These are phyloP conservation scores for Parazoanthus atlanticus DNA, from an alignment of 92 coral and sea anemone genomes.

Conservation along the genomic window DNA sequence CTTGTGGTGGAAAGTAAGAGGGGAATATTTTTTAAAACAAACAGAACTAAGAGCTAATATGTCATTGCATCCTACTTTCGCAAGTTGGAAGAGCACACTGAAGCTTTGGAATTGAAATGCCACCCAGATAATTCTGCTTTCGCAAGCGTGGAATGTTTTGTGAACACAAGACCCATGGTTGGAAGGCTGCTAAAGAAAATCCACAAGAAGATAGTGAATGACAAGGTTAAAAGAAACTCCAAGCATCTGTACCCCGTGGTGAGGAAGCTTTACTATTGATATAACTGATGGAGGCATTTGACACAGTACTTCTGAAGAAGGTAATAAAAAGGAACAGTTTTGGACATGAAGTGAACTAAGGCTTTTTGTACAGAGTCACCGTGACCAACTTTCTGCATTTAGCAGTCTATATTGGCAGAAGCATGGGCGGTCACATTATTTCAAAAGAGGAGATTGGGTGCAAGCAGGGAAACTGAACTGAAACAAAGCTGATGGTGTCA, in stretches of 20 bases:
- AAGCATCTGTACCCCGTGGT: slow-evolving; percentile 36
- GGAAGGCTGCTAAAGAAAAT: background rate
- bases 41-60: background rate
- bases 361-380: background rate
- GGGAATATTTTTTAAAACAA: background rate
- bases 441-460: slow-evolving; percentile 29
- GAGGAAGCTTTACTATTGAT: slow-evolving; percentile 23
- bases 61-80: background rate
- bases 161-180: no score
- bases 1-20: background rate
- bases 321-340: slow-evolving; percentile 31
- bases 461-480: slow-evolving; percentile 23
- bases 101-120: no score
- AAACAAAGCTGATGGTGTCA: slow-evolving; percentile 47
- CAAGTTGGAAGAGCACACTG: background rate
- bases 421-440: slow-evolving; percentile 34
- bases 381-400: no score
- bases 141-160: no score
- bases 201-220: slow-evolving; percentile 3
- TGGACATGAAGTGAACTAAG: slow-evolving; percentile 40
- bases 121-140: no score
- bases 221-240: slow-evolving; percentile 36
- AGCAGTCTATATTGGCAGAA: slow-evolving; percentile 45
- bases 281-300: slow-evolving; percentile 16
- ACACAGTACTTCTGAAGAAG: slow-evolving; percentile 3